Percentiles rank a stretch among this genome's conserved stretches.
phyloP scores from a whole-genome alignment of 2,113 vertebrate genomes.

The Scomber japonicus region DNA sequence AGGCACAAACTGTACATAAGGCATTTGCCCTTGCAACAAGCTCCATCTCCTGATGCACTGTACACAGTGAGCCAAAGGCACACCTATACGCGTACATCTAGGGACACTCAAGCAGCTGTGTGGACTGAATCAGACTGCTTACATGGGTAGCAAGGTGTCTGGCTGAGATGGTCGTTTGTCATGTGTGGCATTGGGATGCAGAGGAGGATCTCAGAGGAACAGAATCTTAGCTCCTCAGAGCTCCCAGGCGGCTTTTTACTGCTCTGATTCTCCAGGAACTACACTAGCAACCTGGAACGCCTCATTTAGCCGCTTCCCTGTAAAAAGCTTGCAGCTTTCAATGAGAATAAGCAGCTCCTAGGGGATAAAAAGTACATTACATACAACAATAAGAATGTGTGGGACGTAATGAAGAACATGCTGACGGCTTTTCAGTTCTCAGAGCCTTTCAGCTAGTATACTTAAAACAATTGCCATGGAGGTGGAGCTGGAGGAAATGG shows the following conservation, averaged over 20 bases:
- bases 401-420: neutral
- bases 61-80: slow-evolving; percentile 20
- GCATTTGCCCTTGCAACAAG: slow-evolving; percentile 28
- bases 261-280: slow-evolving; percentile 61
- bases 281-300: slow-evolving; percentile 40
- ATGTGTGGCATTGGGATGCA: slow-evolving; percentile 57
- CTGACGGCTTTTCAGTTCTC: neutral
- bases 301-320: slow-evolving; percentile 29
- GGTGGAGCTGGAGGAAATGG: too few relatives aligned
- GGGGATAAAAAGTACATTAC: slow-evolving; percentile 37
- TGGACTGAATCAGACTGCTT: slow-evolving; percentile 45
- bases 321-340: slow-evolving; percentile 24
- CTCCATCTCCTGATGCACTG: slow-evolving; percentile 11
- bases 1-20: slow-evolving; percentile 9
- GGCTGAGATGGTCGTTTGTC: slow-evolving; percentile 61
- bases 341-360: slow-evolving; percentile 34
- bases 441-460: neutral
- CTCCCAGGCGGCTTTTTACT: slow-evolving; percentile 44
- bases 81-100: slow-evolving; percentile 1
- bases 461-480: too few relatives aligned
- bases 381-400: neutral
- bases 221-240: slow-evolving; percentile 41
- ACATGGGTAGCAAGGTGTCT: slow-evolving; percentile 47
- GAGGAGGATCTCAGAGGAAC: slow-evolving; percentile 61
- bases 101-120: slow-evolving; percentile 23